A percentile compares a stretch with the other conserved stretches of the same genome.
Evolutionary conservation across 1,140 invertebrate species (phyloP).

Genomic region (Eriosoma lanigerum): DNA sequence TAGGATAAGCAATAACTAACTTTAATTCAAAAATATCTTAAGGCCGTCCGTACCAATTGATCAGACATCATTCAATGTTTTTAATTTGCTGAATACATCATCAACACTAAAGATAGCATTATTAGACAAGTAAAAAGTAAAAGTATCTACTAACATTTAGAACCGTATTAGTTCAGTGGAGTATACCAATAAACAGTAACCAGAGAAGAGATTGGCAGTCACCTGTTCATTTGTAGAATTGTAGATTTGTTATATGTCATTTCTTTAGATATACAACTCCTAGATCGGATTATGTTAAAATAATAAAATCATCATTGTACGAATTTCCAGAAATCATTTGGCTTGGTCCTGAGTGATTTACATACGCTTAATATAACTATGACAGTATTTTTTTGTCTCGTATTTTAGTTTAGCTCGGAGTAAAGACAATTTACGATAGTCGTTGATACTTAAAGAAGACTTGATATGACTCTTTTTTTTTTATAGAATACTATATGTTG

Average conservation of each 20-base stretch:
- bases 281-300: not conserved
- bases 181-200: not conserved
- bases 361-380: not conserved
- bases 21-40: not conserved
- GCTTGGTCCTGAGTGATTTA: not conserved
- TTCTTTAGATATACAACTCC: not conserved
- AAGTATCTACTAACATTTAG: not conserved
- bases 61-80: not conserved
- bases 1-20: not conserved
- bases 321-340: not conserved
- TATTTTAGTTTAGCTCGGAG: constrained; percentile 8
- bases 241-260: not conserved
- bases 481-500: not conserved
- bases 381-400: constrained; percentile 7
- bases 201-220: not conserved
- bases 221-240: not conserved
- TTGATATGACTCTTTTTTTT: constrained; percentile 1
- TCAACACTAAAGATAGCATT: not conserved
- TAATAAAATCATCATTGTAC: too few relatives aligned
- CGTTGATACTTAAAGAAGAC: not conserved
- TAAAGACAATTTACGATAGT: constrained; percentile 7
- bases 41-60: not conserved
- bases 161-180: not conserved
- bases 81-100: not conserved
- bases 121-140: not conserved